Percentiles rank a stretch among this genome's conserved stretches.
phyloP scores from a whole-genome alignment of 2,888 invertebrate species.

The Fabriciana adippe region DNA sequence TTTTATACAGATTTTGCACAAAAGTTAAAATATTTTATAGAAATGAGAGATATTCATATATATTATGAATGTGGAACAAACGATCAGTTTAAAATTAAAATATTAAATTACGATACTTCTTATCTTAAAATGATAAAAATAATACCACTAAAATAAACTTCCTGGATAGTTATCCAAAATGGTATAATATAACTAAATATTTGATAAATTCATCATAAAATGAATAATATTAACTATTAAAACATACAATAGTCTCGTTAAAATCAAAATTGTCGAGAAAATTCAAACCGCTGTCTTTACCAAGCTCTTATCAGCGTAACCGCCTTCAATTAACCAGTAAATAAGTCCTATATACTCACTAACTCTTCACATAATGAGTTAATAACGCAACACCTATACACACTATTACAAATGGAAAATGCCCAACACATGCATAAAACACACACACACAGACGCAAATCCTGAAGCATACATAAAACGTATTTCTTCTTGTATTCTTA shows the following conservation, averaged over 20 bases:
- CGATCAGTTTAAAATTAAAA: no score
- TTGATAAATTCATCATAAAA: neutral
- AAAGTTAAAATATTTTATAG: no score
- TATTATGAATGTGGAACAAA: no score
- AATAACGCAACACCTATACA: conserved; percentile 74
- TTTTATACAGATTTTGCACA: no score
- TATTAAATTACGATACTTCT: no score
- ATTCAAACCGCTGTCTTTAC: conserved; percentile 64
- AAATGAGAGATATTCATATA: no score
- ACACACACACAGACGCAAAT: conserved; percentile 57
- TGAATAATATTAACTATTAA: neutral
- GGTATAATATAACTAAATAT: neutral
- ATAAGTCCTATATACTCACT: conserved; percentile 69
- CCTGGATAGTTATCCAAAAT: no score
- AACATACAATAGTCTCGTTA: conserved; percentile 47
- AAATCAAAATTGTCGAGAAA: conserved; percentile 54
- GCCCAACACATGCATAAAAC: conserved; percentile 57
- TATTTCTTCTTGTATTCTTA: conserved; percentile 87
- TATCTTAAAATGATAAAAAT: no score
- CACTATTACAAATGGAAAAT: conserved; percentile 65
- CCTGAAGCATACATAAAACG: conserved; percentile 77
- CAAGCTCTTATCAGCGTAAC: conserved; percentile 71
- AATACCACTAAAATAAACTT: no score
- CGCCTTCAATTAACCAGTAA: conserved; percentile 80
- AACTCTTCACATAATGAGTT: conserved; percentile 82